These are phyloP conservation scores for Orthonyx spaldingii DNA, from an alignment of 2,113 vertebrate species.

Conservation along the genomic window DNA sequence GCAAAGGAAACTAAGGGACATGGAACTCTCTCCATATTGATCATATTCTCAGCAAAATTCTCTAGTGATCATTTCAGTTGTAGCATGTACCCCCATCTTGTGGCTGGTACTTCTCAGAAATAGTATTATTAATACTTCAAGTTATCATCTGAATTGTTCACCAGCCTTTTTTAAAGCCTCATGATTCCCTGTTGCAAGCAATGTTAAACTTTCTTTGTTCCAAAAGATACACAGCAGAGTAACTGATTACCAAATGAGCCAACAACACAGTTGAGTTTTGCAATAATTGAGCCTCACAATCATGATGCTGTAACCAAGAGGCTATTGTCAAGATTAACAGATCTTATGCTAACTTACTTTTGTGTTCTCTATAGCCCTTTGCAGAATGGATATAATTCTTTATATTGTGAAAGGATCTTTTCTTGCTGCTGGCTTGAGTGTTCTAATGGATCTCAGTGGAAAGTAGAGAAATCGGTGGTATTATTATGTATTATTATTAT, in stretches of 20 bases:
- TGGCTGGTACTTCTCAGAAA: background rate
- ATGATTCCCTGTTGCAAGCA: background rate
- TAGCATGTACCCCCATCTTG: background rate
- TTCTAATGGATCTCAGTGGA: background rate
- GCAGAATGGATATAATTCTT: background rate
- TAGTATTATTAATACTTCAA: background rate
- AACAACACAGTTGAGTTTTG: background rate
- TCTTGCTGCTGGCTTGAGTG: background rate
- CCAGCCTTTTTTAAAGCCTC: background rate
- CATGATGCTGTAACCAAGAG: background rate
- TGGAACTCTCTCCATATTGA: background rate
- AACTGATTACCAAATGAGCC: background rate
- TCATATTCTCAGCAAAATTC: background rate
- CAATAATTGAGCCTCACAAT: background rate
- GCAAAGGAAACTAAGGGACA: background rate
- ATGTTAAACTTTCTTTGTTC: background rate
- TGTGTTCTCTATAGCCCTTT: background rate
- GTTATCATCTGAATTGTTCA: background rate
- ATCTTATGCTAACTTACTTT: background rate
- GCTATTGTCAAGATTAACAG: background rate
- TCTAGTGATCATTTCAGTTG: background rate
- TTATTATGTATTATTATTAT: too few species aligned
- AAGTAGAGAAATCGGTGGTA: background rate
- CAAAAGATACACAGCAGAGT: background rate
- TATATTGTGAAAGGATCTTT: background rate